phyloP scores from a whole-genome alignment of 2,888 invertebrate genomes.

The Eilema caniola region DNA sequence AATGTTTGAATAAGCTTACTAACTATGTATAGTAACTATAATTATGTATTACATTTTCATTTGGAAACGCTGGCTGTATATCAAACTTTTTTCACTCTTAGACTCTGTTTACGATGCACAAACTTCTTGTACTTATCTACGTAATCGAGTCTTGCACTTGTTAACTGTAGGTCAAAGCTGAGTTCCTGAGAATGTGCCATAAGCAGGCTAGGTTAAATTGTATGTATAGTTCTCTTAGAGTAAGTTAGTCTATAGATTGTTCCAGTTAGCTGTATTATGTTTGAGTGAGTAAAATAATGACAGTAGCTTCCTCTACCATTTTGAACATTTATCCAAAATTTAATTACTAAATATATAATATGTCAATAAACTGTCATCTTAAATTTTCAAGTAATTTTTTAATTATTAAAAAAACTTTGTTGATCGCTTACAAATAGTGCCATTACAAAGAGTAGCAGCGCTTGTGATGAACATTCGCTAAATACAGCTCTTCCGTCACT shows the following conservation, averaged over 20 bases:
- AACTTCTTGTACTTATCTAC: neutral
- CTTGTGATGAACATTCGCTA: constrained; percentile 65
- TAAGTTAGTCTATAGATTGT: neutral
- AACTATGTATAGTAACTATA: too few species aligned
- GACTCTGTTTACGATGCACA: neutral
- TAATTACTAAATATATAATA: neutral
- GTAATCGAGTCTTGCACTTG: neutral
- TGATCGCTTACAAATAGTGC: constrained; percentile 45
- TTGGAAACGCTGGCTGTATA: neutral
- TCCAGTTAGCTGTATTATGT: neutral
- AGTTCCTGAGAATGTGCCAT: neutral
- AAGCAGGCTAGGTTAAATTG: too few species aligned
- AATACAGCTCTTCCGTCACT: constrained; percentile 61
- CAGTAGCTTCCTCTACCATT: too few species aligned
- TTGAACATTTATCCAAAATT: too few species aligned
- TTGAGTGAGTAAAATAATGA: neutral
- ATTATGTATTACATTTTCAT: too few species aligned
- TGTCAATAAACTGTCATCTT: neutral
- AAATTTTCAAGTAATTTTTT: neutral
- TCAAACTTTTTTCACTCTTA: neutral
- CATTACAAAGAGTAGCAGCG: constrained; percentile 39
- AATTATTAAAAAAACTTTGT: neutral
- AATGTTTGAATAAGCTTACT: too few species aligned
- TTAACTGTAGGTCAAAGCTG: neutral
- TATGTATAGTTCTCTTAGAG: neutral